Evolutionary conservation across 1,140 invertebrate species (phyloP).

Genomic region (Sitophilus oryzae): DNA sequence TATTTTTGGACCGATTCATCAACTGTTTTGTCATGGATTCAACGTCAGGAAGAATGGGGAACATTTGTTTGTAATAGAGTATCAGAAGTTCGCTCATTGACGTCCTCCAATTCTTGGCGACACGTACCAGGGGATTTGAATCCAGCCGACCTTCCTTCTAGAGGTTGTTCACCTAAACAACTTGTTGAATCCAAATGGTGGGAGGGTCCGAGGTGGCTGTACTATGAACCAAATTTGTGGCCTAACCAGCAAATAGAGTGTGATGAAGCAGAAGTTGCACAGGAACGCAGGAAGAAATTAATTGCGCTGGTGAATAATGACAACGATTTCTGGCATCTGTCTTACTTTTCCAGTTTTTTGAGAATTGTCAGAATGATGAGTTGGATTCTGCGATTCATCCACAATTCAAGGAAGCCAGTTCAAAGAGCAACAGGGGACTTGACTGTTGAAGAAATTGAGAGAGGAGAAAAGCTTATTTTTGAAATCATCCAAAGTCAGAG

Average conservation of each 20-base stretch:
- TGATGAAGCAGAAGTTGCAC: background rate
- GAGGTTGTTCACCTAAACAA: no score
- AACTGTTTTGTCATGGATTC: conserved; percentile 31
- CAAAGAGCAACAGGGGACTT: conserved; percentile 16
- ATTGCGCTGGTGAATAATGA: background rate
- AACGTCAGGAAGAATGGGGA: conserved; percentile 24
- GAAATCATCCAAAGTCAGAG: conserved; percentile 21
- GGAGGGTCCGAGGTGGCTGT: conserved; percentile 37
- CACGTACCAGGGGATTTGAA: conserved; percentile 43
- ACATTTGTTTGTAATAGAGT: conserved; percentile 37
- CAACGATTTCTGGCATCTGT: conserved; percentile 3
- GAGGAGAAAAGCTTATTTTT: conserved; percentile 28
- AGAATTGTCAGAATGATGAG: conserved; percentile 31
- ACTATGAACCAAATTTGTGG: conserved; percentile 22
- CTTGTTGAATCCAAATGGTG: no score
- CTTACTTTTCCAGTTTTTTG: conserved; percentile 29
- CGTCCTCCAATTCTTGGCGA: conserved; percentile 33
- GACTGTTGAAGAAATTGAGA: conserved; percentile 25
- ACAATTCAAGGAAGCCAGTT: conserved; percentile 25
- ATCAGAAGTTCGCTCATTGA: conserved; percentile 34
- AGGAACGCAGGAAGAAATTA: conserved; percentile 17
- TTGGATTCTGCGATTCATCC: conserved; percentile 31
- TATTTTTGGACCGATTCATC: conserved; percentile 29
- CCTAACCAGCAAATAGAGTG: no score
- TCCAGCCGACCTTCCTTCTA: no score